These are phyloP conservation scores for Halocaridina rubra DNA, from an alignment of 2,888 invertebrate species.

Conservation along the genomic window DNA sequence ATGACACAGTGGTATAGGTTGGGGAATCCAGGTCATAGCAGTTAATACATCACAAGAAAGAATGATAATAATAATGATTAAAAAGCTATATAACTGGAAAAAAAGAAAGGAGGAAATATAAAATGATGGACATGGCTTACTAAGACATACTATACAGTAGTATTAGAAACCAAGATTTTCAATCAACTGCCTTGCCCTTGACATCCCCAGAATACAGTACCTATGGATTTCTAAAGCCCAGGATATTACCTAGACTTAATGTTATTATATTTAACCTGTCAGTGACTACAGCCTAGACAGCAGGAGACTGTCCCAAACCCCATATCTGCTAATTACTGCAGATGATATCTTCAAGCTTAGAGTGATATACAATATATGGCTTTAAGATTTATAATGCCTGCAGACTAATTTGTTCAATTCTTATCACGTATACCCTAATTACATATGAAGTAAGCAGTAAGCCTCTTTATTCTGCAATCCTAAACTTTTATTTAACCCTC, in stretches of 20 bases:
- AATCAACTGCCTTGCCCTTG: constrained; percentile 50
- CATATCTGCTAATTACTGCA: background rate
- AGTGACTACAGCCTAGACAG: constrained; percentile 38
- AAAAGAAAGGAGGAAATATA: constrained; percentile 23
- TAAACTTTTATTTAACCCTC: no score
- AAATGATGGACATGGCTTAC: constrained; percentile 28
- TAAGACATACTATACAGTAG: background rate
- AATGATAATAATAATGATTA: constrained; percentile 29
- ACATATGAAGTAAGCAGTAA: constrained; percentile 13
- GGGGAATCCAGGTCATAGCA: constrained; percentile 36
- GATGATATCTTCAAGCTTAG: constrained; percentile 18
- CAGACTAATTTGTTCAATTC: background rate
- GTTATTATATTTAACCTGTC: constrained; percentile 27
- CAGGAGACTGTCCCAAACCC: constrained; percentile 32
- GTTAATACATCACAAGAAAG: constrained; percentile 36
- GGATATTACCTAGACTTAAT: constrained; percentile 15
- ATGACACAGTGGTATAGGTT: constrained; percentile 41
- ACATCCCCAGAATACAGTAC: constrained; percentile 43
- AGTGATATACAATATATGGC: background rate
- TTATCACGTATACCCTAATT: background rate
- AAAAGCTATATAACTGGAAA: no score
- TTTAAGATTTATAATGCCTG: background rate
- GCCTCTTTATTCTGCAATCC: constrained; percentile 3
- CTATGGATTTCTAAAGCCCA: constrained; percentile 35
- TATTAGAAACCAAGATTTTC: constrained; percentile 27